Evolutionary conservation across 1,140 invertebrate genomes (phyloP), one percentile per base, ranked within the genome.

Genomic region (Bradynema listronoti): DNA sequence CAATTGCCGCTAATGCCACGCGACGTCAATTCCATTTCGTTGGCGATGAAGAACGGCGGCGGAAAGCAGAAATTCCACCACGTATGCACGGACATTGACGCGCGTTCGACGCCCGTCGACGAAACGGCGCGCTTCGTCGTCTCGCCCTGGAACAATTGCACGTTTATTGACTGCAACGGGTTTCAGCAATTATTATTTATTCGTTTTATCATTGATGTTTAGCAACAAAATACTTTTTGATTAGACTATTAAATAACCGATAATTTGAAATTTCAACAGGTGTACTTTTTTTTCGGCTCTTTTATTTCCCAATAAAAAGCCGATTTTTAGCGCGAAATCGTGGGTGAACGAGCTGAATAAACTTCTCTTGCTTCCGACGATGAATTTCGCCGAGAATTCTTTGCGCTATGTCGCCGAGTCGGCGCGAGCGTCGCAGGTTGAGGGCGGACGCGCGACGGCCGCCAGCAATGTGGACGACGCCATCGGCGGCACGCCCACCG

Each of bases 41-140:
- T 63, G 33, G 62, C 46, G 33, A 55, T 63, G 42, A 68, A 50
- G 11, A 65, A 51, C 27, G 61, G 56, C 11, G n/a, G n/a, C n/a
- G 36, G 50, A 16, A 65, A 60, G 30, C 67, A 69, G 33, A 57
- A 47, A 7, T 66, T 70, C 29, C 63, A 77, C 49, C 71, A 77
- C 41, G 57, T 72, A 9, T 71, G 72, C 33, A 49, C 36, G 6
- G 69, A 71, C 34, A 68, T 64, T 33, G 62, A 62, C 32, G 45
- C 27, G 22, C 19, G 49, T 16, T 19, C 22, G 24, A n/a, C n/a
- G 5, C 22, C 7, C 16, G 50, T 24, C 16, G 14, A 63, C 1
- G 24, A 29, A 9, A 6, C 22, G 4, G 1, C 25, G 11, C 5
- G 14, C 29, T 29, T 19, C 24, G 6, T 36, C n/a, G 33, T 27